These are phyloP conservation scores for Meganola albula DNA, from an alignment of 2,888 invertebrate species.

Conservation along the genomic window DNA sequence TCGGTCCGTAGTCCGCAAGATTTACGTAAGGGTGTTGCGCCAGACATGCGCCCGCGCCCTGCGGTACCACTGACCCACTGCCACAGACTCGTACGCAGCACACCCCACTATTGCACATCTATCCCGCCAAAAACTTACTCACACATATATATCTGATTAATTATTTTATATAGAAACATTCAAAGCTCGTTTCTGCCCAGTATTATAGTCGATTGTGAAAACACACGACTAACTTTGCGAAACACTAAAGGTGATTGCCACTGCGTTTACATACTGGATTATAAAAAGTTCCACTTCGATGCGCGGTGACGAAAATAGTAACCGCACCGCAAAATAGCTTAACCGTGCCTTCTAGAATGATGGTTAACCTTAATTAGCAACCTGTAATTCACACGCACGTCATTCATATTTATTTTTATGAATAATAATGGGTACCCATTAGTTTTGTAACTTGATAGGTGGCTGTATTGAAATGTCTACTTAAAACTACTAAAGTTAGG, in stretches of 20 bases:
- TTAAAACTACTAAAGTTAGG: too few relatives aligned
- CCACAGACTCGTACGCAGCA: constrained; percentile 46
- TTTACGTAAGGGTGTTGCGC: constrained; percentile 76
- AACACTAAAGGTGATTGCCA: not conserved
- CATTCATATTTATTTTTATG: too few relatives aligned
- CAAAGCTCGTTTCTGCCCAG: constrained; percentile 9
- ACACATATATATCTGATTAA: constrained; percentile 18
- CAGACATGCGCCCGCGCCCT: constrained; percentile 64
- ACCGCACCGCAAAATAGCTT: not conserved
- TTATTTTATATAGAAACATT: constrained; percentile 11
- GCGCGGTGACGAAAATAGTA: constrained; percentile 8
- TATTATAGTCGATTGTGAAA: constrained; percentile 11
- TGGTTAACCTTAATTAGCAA: not conserved
- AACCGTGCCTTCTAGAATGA: constrained; percentile 1
- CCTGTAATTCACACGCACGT: not conserved
- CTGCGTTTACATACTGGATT: constrained; percentile 6
- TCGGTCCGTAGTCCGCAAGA: constrained; percentile 47
- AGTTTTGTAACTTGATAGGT: too few relatives aligned
- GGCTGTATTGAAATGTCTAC: too few relatives aligned
- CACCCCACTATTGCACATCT: constrained; percentile 47
- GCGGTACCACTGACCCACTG: constrained; percentile 74
- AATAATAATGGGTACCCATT: too few relatives aligned
- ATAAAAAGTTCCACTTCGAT: constrained; percentile 14
- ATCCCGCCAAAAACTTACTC: constrained; percentile 27
- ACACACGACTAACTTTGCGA: too few relatives aligned